Evolutionary conservation across 2,888 invertebrate genomes (phyloP).

Genomic region (Xylocampa areola): DNA sequence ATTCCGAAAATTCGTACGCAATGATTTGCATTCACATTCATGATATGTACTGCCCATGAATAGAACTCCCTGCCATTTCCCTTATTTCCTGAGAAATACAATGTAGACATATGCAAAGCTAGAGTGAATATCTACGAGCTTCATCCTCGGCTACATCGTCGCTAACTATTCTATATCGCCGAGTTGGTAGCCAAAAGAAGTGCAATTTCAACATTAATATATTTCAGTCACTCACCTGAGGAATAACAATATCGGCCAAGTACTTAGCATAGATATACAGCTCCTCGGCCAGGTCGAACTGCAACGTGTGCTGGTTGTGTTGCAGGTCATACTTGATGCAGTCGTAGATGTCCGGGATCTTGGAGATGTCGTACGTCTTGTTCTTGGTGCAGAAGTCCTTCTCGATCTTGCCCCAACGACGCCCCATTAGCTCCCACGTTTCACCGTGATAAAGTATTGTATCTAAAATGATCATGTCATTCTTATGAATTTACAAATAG

Average conservation of each 20-base stretch:
- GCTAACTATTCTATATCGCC: too few species aligned
- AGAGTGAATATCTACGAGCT: too few species aligned
- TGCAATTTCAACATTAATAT: too few species aligned
- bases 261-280: slow-evolving; percentile 98
- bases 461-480: slow-evolving; percentile 86
- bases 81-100: too few species aligned
- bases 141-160: too few species aligned
- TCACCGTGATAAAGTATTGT: slow-evolving; percentile 99
- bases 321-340: slow-evolving; percentile 99
- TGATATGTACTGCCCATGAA: too few species aligned
- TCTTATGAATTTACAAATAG: too few species aligned
- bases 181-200: too few species aligned
- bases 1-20: too few species aligned
- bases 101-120: too few species aligned
- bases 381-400: slow-evolving; percentile 99
- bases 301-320: slow-evolving; percentile 98
- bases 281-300: slow-evolving; percentile 97
- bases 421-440: slow-evolving; percentile 99
- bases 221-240: slow-evolving; percentile 94
- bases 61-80: too few species aligned
- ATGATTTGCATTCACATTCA: too few species aligned
- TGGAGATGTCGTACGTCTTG: slow-evolving; percentile 98
- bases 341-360: slow-evolving; percentile 99
- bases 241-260: slow-evolving; percentile 99
- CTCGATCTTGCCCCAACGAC: slow-evolving; percentile 99